Evolutionary conservation across 2,888 invertebrate species (phyloP).

Genomic region (Lypha dubia): DNA sequence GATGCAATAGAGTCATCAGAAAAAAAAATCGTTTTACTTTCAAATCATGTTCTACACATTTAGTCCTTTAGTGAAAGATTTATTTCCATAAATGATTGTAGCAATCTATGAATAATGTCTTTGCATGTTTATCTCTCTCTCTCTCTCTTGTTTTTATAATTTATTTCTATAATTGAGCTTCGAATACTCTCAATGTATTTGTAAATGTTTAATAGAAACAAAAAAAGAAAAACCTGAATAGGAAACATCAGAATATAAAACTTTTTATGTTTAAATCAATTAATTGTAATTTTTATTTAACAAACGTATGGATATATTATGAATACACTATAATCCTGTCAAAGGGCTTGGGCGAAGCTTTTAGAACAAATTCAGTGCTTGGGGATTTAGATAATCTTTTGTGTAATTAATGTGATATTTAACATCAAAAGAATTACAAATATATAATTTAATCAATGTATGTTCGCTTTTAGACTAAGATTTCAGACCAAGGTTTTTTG

Average conservation of each 20-base stretch:
- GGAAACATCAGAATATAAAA: not conserved
- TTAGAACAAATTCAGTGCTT: too few relatives aligned
- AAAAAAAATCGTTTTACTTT: constrained; percentile 2
- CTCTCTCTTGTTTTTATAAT: not conserved
- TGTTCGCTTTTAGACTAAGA: too few relatives aligned
- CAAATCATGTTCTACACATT: constrained; percentile 33
- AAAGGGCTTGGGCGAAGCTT: not conserved
- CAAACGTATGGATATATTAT: constrained; percentile 18
- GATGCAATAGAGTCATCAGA: constrained; percentile 53
- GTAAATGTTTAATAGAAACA: not conserved
- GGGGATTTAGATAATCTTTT: not conserved
- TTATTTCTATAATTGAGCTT: not conserved
- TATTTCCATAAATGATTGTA: constrained; percentile 37
- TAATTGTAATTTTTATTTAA: constrained; percentile 28
- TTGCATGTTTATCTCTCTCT: too few relatives aligned
- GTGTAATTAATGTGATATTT: not conserved
- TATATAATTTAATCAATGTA: too few relatives aligned
- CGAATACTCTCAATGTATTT: not conserved
- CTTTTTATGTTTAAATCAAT: constrained; percentile 22
- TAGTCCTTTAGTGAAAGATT: constrained; percentile 27
- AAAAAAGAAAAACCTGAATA: not conserved
- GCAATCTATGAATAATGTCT: constrained; percentile 18
- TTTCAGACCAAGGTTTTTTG: too few relatives aligned
- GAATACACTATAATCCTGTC: not conserved
- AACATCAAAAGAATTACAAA: not conserved